These are phyloP conservation scores for Psilanteris sp. DNA, from an alignment of 1,140 invertebrate genomes.

Conservation along the genomic window DNA sequence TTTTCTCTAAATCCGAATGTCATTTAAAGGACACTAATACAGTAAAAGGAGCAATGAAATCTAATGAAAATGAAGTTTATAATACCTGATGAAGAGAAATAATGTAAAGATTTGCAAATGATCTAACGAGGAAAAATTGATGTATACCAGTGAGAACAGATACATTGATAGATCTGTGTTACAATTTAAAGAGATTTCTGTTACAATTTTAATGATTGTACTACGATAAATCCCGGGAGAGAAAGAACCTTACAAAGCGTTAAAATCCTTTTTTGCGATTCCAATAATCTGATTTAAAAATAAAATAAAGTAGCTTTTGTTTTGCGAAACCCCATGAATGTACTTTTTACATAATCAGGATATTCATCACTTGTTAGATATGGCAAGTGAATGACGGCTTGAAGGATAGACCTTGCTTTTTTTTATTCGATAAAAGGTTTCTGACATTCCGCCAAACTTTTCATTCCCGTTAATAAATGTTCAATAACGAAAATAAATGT, in stretches of 20 bases:
- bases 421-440: too few species aligned
- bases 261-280: too few species aligned
- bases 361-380: too few species aligned
- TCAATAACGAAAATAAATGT: slow-evolving; percentile 76
- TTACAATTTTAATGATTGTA: slow-evolving; percentile 55
- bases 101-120: slow-evolving; percentile 66
- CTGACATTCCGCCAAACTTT: slow-evolving; percentile 32
- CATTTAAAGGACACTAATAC: slow-evolving; percentile 11
- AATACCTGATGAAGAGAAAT: slow-evolving; percentile 39
- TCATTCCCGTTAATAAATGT: slow-evolving; percentile 73
- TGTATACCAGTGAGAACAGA: slow-evolving; percentile 25
- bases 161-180: slow-evolving; percentile 47
- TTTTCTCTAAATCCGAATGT: too few species aligned
- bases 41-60: slow-evolving; percentile 1
- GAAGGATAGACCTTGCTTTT: too few species aligned
- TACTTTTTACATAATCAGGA: too few species aligned
- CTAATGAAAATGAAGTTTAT: slow-evolving; percentile 27
- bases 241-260: too few species aligned
- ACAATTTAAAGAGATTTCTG: slow-evolving; percentile 33
- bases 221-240: slow-evolving; percentile 24
- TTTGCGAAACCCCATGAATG: too few species aligned
- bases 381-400: too few species aligned
- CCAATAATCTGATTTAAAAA: too few species aligned
- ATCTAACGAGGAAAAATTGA: slow-evolving; percentile 54
- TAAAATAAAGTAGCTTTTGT: too few species aligned